phyloP scores from a whole-genome alignment of 2,888 invertebrate species.

The Meiosimyza decipiens region DNA sequence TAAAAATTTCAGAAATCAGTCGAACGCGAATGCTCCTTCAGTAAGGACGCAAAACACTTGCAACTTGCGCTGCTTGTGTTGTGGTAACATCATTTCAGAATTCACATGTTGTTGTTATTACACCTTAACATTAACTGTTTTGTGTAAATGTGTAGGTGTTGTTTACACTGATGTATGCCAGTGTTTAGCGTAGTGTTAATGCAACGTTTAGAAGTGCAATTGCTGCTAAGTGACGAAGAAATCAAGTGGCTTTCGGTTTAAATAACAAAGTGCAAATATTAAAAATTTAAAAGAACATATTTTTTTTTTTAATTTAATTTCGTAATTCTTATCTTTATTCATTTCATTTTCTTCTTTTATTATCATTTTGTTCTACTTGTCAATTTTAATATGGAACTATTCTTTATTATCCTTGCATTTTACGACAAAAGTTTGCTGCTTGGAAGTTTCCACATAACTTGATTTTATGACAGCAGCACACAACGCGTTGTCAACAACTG shows the following conservation, averaged over 20 bases:
- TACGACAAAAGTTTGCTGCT: neutral
- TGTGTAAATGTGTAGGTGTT: neutral
- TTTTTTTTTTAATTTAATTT: no score
- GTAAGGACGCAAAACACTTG: slow-evolving; percentile 59
- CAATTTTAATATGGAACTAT: neutral
- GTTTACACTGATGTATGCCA: neutral
- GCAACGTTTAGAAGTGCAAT: no score
- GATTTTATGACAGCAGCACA: neutral
- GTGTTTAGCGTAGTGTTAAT: neutral
- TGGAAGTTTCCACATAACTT: slow-evolving; percentile 3
- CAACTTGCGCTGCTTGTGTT: neutral
- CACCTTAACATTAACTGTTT: neutral
- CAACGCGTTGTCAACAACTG: neutral
- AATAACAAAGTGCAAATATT: no score
- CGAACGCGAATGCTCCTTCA: slow-evolving; percentile 65
- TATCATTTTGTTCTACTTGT: slow-evolving; percentile 6
- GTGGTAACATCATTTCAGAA: slow-evolving; percentile 8
- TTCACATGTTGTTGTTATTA: neutral
- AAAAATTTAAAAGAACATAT: no score
- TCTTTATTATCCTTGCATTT: neutral
- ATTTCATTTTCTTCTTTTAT: no score
- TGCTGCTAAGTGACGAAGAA: no score
- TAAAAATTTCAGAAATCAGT: slow-evolving; percentile 58
- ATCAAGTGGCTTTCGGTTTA: no score
- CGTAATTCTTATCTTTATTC: no score